These are phyloP conservation scores for Cantharis rustica DNA, from an alignment of 2,888 invertebrate genomes.

Conservation along the genomic window DNA sequence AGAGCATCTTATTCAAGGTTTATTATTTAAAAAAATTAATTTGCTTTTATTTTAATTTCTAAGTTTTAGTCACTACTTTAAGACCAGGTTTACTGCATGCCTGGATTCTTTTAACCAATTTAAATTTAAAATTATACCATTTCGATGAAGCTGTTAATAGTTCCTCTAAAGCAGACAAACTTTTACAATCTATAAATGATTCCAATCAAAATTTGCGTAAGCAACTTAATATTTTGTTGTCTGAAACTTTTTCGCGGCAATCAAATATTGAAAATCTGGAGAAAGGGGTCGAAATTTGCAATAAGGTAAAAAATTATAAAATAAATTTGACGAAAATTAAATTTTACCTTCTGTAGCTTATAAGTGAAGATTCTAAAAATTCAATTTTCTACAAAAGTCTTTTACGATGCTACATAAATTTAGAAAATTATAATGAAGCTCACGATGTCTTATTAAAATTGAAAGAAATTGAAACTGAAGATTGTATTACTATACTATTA, in stretches of 20 bases:
- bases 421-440: conserved; percentile 52
- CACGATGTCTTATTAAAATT: conserved; percentile 50
- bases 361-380: conserved; percentile 9
- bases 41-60: not conserved
- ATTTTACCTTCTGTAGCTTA: conserved; percentile 4
- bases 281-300: conserved; percentile 49
- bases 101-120: conserved; percentile 58
- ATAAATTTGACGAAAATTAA: not conserved
- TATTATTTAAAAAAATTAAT: conserved; percentile 7
- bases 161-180: conserved; percentile 50
- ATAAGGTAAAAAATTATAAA: conserved; percentile 45
- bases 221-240: conserved; percentile 46
- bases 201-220: conserved; percentile 43
- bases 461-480: conserved; percentile 40
- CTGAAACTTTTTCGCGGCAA: conserved; percentile 56
- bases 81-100: conserved; percentile 57
- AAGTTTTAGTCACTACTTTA: conserved; percentile 34
- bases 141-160: conserved; percentile 58
- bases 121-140: conserved; percentile 59
- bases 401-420: conserved; percentile 50
- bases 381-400: conserved; percentile 4
- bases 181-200: conserved; percentile 45
- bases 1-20: conserved; percentile 57
- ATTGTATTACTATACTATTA: conserved; percentile 52
- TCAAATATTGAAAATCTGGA: conserved; percentile 58